Conservation (phyloP, 2,888 invertebrate species). For the Sinhomidia bicolor region DNA sequence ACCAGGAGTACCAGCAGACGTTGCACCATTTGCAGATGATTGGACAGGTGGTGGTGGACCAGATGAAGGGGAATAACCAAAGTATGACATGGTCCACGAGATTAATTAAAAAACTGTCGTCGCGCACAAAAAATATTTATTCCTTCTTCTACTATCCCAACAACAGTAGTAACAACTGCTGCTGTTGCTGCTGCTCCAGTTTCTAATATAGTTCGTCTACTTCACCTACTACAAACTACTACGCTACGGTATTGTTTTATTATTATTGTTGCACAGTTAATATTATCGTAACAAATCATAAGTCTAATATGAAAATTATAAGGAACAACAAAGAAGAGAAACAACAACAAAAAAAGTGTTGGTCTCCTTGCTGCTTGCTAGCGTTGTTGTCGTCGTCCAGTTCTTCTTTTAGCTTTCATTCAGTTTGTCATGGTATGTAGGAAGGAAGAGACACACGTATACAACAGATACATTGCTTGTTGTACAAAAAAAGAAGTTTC, state of each 20-base stretch:
- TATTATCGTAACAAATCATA: conserved; percentile 10
- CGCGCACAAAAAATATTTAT: not conserved
- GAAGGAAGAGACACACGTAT: too few species aligned
- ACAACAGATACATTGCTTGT: conserved; percentile 3
- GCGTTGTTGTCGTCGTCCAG: too few species aligned
- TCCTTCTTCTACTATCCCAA: conserved; percentile 5
- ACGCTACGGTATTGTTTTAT: not conserved
- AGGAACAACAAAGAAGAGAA: conserved; percentile 20
- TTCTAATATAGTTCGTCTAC: conserved; percentile 15
- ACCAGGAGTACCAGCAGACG: conserved; percentile 60
- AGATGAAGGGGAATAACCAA: conserved; percentile 79
- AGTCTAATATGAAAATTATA: conserved; percentile 8
- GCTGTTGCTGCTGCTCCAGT: conserved; percentile 1
- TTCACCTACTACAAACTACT: too few species aligned
- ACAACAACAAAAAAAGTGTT: conserved; percentile 2
- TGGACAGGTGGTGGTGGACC: conserved; percentile 76
- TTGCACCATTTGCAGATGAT: conserved; percentile 71
- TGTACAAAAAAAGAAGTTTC: too few species aligned
- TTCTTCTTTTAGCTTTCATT: not conserved
- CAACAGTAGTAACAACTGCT: not conserved
- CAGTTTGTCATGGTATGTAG: conserved; percentile 17
- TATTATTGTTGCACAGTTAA: not conserved
- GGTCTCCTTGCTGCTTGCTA: too few species aligned
- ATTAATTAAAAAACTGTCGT: conserved; percentile 51
- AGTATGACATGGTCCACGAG: conserved; percentile 78